A percentile compares a stretch with the other conserved stretches of the same genome.
Evolutionary conservation across 1,140 invertebrate species (phyloP).

Genomic region (Euborellia annulipes): DNA sequence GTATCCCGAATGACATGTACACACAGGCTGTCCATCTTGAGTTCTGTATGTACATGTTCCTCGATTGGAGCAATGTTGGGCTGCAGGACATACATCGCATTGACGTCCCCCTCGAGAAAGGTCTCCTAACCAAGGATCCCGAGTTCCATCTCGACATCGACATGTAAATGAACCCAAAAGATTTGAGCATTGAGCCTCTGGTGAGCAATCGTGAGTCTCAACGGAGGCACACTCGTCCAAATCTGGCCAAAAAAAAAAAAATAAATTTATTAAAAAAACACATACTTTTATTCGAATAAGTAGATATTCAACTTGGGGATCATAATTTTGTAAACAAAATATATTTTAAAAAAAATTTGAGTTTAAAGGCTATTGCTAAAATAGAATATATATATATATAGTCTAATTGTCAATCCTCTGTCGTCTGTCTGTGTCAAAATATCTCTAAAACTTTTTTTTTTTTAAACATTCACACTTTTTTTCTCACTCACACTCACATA

Average conservation of each 20-base stretch:
- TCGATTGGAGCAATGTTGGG: constrained; percentile 63
- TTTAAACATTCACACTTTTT: too few species aligned
- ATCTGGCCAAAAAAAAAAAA: constrained; percentile 35
- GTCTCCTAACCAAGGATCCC: constrained; percentile 51
- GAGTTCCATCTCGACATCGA: constrained; percentile 59
- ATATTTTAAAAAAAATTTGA: too few species aligned
- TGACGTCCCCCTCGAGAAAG: constrained; percentile 46
- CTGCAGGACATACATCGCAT: constrained; percentile 54
- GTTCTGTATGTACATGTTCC: constrained; percentile 59
- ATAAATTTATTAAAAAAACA: too few species aligned
- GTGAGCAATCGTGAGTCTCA: constrained; percentile 84
- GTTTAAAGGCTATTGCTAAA: too few species aligned
- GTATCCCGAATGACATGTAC: constrained; percentile 35
- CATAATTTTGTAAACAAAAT: too few species aligned
- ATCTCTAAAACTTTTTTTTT: too few species aligned
- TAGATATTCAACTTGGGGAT: too few species aligned
- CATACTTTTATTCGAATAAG: too few species aligned
- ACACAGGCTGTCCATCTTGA: constrained; percentile 55
- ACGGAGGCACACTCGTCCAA: constrained; percentile 73
- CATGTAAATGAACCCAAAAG: constrained; percentile 81
- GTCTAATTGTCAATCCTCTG: too few species aligned
- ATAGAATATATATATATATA: too few species aligned
- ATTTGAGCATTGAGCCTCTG: constrained; percentile 72
- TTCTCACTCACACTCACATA: too few species aligned
- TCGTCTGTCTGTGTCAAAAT: too few species aligned